phyloP scores from a whole-genome alignment of 2,113 vertebrate genomes.

The Laticauda colubrina region DNA sequence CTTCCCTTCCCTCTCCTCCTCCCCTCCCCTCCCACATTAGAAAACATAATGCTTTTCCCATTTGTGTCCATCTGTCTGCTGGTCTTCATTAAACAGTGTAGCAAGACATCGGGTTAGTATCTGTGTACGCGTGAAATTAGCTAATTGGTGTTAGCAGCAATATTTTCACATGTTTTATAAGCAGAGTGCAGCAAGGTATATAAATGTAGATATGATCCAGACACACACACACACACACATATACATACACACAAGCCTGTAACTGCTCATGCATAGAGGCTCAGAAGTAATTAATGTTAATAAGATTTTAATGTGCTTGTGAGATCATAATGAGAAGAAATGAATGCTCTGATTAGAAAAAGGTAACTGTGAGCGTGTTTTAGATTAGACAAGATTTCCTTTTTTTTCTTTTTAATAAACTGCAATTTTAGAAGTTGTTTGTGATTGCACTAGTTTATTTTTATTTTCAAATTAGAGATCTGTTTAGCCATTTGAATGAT shows the following conservation, averaged over 20 bases:
- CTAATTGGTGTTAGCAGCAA: conserved; percentile 85
- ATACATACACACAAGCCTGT: conserved; percentile 65
- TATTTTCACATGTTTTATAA: conserved; percentile 87
- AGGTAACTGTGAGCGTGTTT: conserved; percentile 84
- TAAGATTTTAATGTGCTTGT: conserved; percentile 88
- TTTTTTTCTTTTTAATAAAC: conserved; percentile 77
- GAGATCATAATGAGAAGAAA: conserved; percentile 88
- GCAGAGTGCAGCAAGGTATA: conserved; percentile 83
- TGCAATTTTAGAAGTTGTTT: conserved; percentile 83
- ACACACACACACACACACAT: conserved; percentile 66
- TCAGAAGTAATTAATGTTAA: conserved; percentile 88
- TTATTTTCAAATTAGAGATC: conserved; percentile 83
- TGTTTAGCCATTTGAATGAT: conserved; percentile 82
- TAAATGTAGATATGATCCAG: conserved; percentile 84
- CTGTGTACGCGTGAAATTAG: conserved; percentile 77
- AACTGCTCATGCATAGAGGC: conserved; percentile 81
- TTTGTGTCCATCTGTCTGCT: conserved; percentile 76
- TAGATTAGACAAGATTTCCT: conserved; percentile 81
- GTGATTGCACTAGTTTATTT: conserved; percentile 84
- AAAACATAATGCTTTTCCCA: conserved; percentile 62
- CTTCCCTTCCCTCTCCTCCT: conserved; percentile 51
- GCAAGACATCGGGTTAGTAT: conserved; percentile 75
- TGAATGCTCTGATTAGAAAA: conserved; percentile 87
- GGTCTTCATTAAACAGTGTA: conserved; percentile 72
- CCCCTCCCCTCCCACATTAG: conserved; percentile 53